Evolutionary conservation across 2,888 invertebrate species (phyloP).

Genomic region (Vannuccia rotundouncinata): DNA sequence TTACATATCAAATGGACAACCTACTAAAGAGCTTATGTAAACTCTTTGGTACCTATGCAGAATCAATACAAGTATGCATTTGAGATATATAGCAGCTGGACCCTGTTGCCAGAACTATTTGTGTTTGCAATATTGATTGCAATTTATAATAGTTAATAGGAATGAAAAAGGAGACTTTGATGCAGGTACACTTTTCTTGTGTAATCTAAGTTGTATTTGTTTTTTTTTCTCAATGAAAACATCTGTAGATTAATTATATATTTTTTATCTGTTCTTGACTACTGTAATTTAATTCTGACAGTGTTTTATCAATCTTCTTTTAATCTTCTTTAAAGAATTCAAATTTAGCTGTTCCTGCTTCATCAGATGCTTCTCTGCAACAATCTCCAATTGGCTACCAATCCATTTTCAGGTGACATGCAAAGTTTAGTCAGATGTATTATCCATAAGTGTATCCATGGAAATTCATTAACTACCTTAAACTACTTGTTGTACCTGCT

Average conservation of each 20-base stretch:
- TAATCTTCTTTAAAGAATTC: not conserved
- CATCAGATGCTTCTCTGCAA: not conserved
- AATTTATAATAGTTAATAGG: not conserved
- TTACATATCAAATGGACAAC: not conserved
- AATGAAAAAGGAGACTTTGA: not conserved
- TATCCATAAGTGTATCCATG: conserved; percentile 17
- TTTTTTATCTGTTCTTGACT: not conserved
- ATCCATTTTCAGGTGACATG: not conserved
- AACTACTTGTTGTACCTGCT: not conserved
- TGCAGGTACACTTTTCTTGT: not conserved
- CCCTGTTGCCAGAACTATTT: not conserved
- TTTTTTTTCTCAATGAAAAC: not conserved
- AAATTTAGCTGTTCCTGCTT: not conserved
- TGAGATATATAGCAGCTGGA: not conserved
- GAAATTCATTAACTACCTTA: conserved; percentile 9
- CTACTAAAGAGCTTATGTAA: not conserved
- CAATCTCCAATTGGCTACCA: not conserved
- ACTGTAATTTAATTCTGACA: not conserved
- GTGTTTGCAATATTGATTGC: not conserved
- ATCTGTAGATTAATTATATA: not conserved
- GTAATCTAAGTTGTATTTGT: not conserved
- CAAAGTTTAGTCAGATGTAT: not conserved
- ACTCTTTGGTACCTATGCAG: not conserved
- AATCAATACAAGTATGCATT: no score
- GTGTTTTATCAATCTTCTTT: not conserved